Conservation (phyloP, 2,113 vertebrate genomes). For the Gobius niger region DNA sequence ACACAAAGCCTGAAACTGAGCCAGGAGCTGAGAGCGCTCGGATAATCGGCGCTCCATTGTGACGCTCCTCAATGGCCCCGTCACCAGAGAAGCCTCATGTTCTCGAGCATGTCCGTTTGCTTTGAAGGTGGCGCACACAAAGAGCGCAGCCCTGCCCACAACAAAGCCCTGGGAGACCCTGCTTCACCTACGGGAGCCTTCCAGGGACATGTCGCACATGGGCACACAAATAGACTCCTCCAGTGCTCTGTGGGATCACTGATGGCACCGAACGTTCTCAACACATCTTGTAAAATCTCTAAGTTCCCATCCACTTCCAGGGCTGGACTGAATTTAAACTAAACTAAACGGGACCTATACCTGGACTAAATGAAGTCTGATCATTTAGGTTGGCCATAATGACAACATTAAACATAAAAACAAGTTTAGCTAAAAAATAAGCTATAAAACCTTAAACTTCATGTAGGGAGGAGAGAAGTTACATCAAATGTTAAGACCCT, state of each 20-base stretch:
- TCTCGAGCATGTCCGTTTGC: slow-evolving; percentile 77
- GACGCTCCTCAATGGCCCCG: slow-evolving; percentile 72
- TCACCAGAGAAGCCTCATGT: slow-evolving; percentile 84
- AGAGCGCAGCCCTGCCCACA: slow-evolving; percentile 70
- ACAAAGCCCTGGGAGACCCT: slow-evolving; percentile 74
- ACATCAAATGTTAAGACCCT: no score
- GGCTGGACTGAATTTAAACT: no score
- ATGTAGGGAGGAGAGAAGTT: no score
- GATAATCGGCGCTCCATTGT: slow-evolving; percentile 81
- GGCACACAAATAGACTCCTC: slow-evolving; percentile 73
- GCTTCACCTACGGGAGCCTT: slow-evolving; percentile 69
- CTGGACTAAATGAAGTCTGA: no score
- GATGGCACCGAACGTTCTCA: no score
- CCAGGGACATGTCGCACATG: slow-evolving; percentile 64
- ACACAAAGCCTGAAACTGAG: slow-evolving; percentile 78
- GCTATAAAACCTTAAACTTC: no score
- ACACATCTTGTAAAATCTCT: no score
- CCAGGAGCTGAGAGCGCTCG: slow-evolving; percentile 74
- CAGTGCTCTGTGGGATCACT: slow-evolving; percentile 20
- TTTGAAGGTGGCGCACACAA: slow-evolving; percentile 82
- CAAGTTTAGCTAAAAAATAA: no score
- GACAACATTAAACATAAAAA: no score
- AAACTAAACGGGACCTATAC: no score
- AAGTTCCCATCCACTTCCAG: no score
- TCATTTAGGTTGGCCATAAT: no score